Base-by-base conservation (phyloP, 1,140 invertebrate genomes). In the Caligus rogercresseyi region DNA sequence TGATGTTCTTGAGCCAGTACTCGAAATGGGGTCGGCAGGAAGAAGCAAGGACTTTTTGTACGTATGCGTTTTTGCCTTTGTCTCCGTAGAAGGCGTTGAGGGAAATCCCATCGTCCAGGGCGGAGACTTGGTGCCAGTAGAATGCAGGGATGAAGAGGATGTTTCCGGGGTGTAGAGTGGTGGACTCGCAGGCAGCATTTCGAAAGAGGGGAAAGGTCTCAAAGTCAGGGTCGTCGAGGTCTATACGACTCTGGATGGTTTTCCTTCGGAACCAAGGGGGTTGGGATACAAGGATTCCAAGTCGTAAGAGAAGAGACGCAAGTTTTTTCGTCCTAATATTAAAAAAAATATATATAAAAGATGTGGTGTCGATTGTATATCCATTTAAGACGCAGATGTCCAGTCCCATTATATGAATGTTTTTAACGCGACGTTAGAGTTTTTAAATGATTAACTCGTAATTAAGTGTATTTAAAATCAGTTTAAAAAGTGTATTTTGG, bases 71-170 rank as follows among this genome's bases (percentile, higher is more conserved):
- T 14, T 62, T 26, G 1, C 31, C 31, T 2, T 15, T 20, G 20
- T 62, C 51, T 20, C 60, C 60, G 54, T 62, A 62, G 24, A 62
- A 62, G 4, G 31, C 24, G 21, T 62, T 62, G 2, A 53, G 15
- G 14, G 60, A 62, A 16, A 62, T 62, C 16, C 60, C 60, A 2
- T 21, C 18, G 20, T 62, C 60, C 1, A 62, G 60, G 20, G 60
- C 60, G 3, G 60, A 21, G 19, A 62, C 60, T 18, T 62, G 60
- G 25, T 62, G 60, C 60, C 60, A 62, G 54, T 62, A 62, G 31
- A 62, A 62, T 3, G 60, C 60, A 14, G 60, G 60, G 25, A 62
- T 62, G 31, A 62, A 62, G n/a, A 62, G 26, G 21, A 62, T 53
- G 20, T 62, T 52, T 11, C 60, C 60, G 14, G 60, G 60, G 16